These are phyloP conservation scores for Crocodylus rhombifer DNA, from an alignment of 2,797 vertebrate species.

Conservation along the genomic window DNA sequence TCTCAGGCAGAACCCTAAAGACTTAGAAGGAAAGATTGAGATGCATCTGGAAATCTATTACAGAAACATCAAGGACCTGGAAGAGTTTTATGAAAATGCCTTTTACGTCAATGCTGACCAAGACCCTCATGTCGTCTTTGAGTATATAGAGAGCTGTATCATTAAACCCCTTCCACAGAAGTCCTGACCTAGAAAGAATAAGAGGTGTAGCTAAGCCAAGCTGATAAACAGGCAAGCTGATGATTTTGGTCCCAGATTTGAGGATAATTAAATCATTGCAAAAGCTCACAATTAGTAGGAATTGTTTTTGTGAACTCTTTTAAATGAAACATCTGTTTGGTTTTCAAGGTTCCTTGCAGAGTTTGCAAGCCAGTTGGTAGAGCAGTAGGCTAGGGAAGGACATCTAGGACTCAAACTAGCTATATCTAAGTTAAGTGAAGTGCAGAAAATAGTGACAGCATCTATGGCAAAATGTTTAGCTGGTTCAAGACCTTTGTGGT, in stretches of 20 bases:
- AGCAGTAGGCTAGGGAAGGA: not conserved
- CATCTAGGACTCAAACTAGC: not conserved
- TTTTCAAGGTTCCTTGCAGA: not conserved
- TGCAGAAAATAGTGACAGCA: not conserved
- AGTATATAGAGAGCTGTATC: slow-evolving; percentile 88
- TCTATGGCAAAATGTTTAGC: not conserved
- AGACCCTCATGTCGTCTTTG: slow-evolving; percentile 88
- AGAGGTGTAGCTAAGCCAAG: not conserved
- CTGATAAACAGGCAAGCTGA: not conserved
- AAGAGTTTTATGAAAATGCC: slow-evolving; percentile 83
- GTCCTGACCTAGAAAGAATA: not conserved
- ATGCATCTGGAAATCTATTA: slow-evolving; percentile 78
- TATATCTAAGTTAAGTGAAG: not conserved
- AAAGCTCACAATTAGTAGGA: not conserved
- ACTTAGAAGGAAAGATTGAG: slow-evolving; percentile 75
- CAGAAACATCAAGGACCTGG: slow-evolving; percentile 73
- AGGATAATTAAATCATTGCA: not conserved
- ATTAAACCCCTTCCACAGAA: slow-evolving; percentile 78
- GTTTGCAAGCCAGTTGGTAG: not conserved
- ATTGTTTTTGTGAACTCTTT: not conserved
- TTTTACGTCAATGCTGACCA: slow-evolving; percentile 88
- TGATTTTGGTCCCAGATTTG: not conserved
- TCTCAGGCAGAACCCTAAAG: slow-evolving; percentile 84
- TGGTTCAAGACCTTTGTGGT: not conserved
- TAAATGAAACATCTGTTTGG: not conserved